Conservation (phyloP, 2,113 vertebrate species). For the Ivindomyrus marchei region DNA sequence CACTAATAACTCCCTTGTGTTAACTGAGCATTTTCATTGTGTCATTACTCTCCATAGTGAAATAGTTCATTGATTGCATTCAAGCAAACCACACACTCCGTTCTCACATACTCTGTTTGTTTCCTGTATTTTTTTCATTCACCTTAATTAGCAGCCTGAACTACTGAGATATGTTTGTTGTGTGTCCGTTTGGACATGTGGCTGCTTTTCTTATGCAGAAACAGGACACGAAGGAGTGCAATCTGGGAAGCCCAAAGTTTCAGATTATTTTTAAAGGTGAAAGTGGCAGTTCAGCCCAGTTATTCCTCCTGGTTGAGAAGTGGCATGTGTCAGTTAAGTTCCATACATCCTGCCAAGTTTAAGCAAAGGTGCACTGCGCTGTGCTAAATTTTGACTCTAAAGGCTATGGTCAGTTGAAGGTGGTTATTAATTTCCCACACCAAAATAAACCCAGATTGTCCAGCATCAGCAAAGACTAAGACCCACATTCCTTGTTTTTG, state of each 20-base stretch:
- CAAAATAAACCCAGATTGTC: neutral
- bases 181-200: neutral
- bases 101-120: neutral
- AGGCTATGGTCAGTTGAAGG: neutral
- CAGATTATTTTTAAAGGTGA: neutral
- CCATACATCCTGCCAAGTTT: neutral
- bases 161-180: neutral
- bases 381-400: no score
- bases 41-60: neutral
- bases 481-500: neutral
- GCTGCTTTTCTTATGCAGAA: neutral
- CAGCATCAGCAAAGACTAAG: neutral
- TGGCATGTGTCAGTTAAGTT: neutral
- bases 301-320: neutral
- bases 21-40: neutral
- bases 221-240: neutral
- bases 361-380: neutral
- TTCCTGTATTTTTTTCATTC: neutral
- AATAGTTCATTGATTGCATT: neutral
- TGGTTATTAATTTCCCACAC: neutral
- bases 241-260: neutral
- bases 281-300: neutral
- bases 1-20: neutral
- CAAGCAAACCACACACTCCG: neutral
- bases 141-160: neutral